A percentile compares a stretch with the other conserved stretches of the same genome.
Evolutionary conservation across 2,113 vertebrate species (phyloP).

Genomic region (Pelecanoides urinatrix): DNA sequence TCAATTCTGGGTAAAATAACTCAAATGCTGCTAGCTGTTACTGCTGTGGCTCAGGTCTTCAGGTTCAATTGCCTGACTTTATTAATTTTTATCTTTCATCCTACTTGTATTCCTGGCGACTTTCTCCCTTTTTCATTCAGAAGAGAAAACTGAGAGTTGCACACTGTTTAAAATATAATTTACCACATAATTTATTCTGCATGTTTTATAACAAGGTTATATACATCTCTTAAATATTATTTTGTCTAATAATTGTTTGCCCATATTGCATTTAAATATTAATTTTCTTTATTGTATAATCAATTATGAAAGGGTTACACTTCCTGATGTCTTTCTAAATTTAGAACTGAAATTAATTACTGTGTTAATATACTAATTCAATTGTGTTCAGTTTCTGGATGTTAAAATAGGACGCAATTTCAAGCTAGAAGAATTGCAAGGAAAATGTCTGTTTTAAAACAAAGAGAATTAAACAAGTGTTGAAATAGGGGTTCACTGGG

Average conservation of each 20-base stretch:
- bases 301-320: background rate
- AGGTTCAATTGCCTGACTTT: constrained; percentile 61
- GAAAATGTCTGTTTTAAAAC: background rate
- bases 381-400: background rate
- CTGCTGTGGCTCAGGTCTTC: constrained; percentile 49
- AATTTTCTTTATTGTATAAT: background rate
- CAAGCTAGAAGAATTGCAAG: background rate
- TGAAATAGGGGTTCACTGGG: background rate
- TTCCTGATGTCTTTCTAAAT: background rate
- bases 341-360: background rate
- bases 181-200: background rate
- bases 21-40: constrained; percentile 55
- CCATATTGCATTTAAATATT: background rate
- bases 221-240: background rate
- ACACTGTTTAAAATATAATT: background rate
- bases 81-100: constrained; percentile 72
- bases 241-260: background rate
- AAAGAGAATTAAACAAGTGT: background rate
- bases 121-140: background rate
- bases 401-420: background rate
- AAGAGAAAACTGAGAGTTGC: background rate
- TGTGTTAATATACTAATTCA: background rate
- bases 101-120: constrained; percentile 1
- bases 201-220: background rate
- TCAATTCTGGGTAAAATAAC: constrained; percentile 70